Conservation (phyloP, 64 coral and sea anemone genomes). For the Acropora yongei region DNA sequence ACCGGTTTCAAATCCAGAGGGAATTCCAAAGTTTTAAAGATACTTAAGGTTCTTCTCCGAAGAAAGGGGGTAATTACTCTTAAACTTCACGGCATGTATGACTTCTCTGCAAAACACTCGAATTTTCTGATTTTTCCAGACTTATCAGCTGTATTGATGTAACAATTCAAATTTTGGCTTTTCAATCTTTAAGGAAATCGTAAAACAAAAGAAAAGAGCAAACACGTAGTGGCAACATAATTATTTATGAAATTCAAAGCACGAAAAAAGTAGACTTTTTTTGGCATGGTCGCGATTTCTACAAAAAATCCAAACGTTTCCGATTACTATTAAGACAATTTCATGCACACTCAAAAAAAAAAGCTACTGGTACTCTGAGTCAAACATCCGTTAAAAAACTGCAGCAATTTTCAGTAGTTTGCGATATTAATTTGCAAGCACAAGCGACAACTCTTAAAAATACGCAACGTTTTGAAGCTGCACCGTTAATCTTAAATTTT, state of each 20-base stretch:
- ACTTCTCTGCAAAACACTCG: too few relatives aligned
- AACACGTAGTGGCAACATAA: not conserved
- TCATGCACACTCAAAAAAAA: not conserved
- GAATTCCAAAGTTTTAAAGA: too few relatives aligned
- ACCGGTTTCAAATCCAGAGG: not conserved
- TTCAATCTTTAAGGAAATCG: not conserved
- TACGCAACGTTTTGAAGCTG: not conserved
- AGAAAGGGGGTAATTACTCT: too few relatives aligned
- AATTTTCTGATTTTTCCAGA: not conserved
- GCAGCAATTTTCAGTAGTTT: not conserved
- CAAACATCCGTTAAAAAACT: not conserved
- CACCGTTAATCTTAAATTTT: too few relatives aligned
- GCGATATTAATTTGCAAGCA: not conserved
- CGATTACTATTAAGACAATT: not conserved
- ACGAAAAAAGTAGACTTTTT: not conserved
- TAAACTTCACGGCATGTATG: too few relatives aligned
- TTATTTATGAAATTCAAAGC: constrained; percentile 12
- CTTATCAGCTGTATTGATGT: constrained; percentile 38
- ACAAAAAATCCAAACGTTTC: not conserved
- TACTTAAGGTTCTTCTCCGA: too few relatives aligned
- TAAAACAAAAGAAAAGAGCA: constrained; percentile 12
- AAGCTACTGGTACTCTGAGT: not conserved
- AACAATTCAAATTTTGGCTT: constrained; percentile 27
- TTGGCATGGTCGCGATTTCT: not conserved
- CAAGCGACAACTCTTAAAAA: not conserved